Conservation (phyloP, 2,797 vertebrate genomes). For the Acanthurus tractus region DNA sequence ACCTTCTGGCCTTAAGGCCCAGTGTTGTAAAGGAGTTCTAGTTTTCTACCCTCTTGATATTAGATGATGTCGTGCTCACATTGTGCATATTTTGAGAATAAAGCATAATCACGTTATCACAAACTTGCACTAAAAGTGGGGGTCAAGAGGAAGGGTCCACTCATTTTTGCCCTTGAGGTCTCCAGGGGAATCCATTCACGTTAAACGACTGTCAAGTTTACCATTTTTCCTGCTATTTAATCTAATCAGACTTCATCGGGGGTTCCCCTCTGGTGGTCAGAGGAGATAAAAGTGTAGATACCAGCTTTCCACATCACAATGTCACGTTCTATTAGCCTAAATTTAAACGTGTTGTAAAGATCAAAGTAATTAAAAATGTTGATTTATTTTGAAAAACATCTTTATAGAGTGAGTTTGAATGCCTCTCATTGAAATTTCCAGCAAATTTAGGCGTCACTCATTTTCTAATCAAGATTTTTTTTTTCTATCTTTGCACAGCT, state of each 20-base stretch:
- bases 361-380: no score
- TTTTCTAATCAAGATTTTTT: neutral
- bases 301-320: neutral
- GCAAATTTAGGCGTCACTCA: no score
- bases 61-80: neutral
- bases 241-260: neutral
- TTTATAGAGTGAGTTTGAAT: neutral
- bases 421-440: neutral
- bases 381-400: neutral
- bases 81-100: neutral
- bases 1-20: no score
- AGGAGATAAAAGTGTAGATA: neutral
- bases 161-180: no score
- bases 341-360: no score
- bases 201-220: neutral
- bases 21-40: no score
- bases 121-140: neutral
- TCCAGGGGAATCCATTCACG: no score
- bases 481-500: no score
- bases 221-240: neutral
- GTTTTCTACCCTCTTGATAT: neutral
- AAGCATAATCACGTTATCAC: neutral
- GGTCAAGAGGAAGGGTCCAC: neutral
- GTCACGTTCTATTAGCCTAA: neutral
- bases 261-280: neutral